phyloP scores from a whole-genome alignment of 2,113 vertebrate genomes.

The Microcebus tavaratra region DNA sequence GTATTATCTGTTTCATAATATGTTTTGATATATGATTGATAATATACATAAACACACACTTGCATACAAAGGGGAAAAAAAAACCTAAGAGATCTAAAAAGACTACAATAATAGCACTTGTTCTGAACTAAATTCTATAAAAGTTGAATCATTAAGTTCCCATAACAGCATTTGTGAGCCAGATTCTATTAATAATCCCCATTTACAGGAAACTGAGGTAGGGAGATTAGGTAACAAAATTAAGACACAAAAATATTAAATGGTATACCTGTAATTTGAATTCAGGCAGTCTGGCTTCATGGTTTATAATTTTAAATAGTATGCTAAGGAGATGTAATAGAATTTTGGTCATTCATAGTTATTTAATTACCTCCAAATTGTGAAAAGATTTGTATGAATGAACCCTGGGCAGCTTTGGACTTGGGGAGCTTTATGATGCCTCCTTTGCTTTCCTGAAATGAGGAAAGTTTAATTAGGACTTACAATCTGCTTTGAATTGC shows the following conservation, averaged over 20 bases:
- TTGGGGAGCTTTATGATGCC: neutral
- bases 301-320: neutral
- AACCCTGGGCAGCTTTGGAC: neutral
- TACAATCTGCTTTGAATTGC: neutral
- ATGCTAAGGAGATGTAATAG: neutral
- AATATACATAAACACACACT: neutral
- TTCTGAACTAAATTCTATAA: neutral
- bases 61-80: neutral
- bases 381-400: neutral
- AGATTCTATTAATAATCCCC: neutral
- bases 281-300: neutral
- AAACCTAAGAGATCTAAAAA: neutral
- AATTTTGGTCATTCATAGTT: conserved; percentile 9
- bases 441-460: conserved; percentile 17
- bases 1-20: neutral
- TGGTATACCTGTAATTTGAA: neutral
- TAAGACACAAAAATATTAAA: conserved; percentile 35
- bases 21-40: conserved; percentile 4
- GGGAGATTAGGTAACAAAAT: neutral
- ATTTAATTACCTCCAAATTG: neutral
- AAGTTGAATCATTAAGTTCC: neutral
- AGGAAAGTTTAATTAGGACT: conserved; percentile 7
- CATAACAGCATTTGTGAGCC: neutral
- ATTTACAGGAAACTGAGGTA: neutral
- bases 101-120: neutral